These are phyloP conservation scores for Amphiprion percula DNA, from an alignment of 2,113 vertebrate genomes.

Conservation along the genomic window DNA sequence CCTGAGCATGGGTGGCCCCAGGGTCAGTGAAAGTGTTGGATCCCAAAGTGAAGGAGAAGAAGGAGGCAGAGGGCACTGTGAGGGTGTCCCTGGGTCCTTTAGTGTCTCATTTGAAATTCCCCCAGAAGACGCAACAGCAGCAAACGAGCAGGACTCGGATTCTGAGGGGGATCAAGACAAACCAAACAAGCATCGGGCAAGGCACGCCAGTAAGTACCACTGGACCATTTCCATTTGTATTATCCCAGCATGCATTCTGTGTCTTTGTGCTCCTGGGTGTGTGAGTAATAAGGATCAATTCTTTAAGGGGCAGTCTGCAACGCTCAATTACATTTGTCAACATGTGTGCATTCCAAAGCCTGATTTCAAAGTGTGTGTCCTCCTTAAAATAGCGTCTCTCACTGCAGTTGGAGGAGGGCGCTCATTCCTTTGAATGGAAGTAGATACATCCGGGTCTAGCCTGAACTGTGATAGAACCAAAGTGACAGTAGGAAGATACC, in stretches of 20 bases:
- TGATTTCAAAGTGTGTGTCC: conserved; percentile 34
- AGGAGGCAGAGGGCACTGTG: conserved; percentile 89
- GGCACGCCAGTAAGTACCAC: conserved; percentile 93
- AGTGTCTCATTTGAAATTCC: conserved; percentile 90
- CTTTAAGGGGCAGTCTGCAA: conserved; percentile 15
- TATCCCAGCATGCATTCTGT: not conserved
- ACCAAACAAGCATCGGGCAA: conserved; percentile 94
- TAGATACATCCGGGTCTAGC: conserved; percentile 42
- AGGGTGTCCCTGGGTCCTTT: conserved; percentile 89
- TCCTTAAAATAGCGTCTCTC: conserved; percentile 69
- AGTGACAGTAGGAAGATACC: not conserved
- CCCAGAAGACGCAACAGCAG: conserved; percentile 81
- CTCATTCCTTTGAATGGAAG: conserved; percentile 54
- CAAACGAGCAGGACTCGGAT: conserved; percentile 86
- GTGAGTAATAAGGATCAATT: not conserved
- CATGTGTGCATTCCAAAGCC: conserved; percentile 60
- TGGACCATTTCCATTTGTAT: conserved; percentile 8
- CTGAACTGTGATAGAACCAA: conserved; percentile 35
- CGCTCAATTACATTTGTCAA: conserved; percentile 53
- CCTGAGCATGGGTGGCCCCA: conserved; percentile 72
- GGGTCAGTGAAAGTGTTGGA: conserved; percentile 86
- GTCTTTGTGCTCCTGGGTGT: not conserved
- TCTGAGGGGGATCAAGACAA: conserved; percentile 87
- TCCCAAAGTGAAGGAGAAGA: conserved; percentile 79
- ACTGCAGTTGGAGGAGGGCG: conserved; percentile 30